phyloP scores from a whole-genome alignment of 2,888 invertebrate species.

The Argyresthia goedartella region DNA sequence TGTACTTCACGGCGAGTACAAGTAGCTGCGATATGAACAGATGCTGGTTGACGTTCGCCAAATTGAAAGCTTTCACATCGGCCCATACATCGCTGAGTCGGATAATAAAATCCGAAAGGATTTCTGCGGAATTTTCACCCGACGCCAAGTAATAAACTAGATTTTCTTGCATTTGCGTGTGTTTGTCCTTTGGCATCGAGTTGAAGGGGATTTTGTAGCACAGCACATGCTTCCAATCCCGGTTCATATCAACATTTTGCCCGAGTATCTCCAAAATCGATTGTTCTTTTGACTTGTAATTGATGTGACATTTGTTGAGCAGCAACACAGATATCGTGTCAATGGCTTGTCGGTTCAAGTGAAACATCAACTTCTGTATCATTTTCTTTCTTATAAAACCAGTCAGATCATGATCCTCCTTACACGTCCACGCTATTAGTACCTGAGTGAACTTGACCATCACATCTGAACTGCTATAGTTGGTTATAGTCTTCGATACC shows the following conservation, averaged over 20 bases:
- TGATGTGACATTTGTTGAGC: conserved; percentile 61
- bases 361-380: conserved; percentile 61
- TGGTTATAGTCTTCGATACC: conserved; percentile 72
- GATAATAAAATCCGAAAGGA: conserved; percentile 48
- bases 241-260: conserved; percentile 52
- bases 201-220: conserved; percentile 43
- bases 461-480: conserved; percentile 62
- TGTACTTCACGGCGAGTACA: conserved; percentile 66
- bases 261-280: conserved; percentile 62
- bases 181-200: conserved; percentile 67
- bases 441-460: conserved; percentile 67
- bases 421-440: conserved; percentile 61
- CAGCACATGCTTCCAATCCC: conserved; percentile 77
- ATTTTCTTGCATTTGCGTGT: conserved; percentile 66
- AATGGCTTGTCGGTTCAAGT: conserved; percentile 71
- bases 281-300: conserved; percentile 41
- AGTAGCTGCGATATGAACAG: conserved; percentile 78
- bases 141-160: conserved; percentile 73
- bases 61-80: conserved; percentile 72
- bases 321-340: conserved; percentile 69
- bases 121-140: conserved; percentile 30
- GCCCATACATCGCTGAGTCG: conserved; percentile 78
- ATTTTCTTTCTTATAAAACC: conserved; percentile 46
- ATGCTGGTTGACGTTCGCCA: conserved; percentile 77
- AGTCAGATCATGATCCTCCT: conserved; percentile 27